phyloP scores from a whole-genome alignment of 2,113 vertebrate species.

The Miniopterus natalensis region DNA sequence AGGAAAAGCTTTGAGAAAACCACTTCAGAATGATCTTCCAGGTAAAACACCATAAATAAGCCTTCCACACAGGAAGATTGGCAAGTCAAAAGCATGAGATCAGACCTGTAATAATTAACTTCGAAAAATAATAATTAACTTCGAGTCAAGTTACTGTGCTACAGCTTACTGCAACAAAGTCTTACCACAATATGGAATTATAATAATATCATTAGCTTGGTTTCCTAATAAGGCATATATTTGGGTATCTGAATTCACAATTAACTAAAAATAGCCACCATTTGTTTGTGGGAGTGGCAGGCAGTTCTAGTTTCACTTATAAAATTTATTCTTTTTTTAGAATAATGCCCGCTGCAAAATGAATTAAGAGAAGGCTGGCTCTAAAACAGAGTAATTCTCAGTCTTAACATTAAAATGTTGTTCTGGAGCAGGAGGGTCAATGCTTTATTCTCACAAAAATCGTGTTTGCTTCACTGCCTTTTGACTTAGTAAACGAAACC shows the following conservation, averaged over 20 bases:
- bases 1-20: slow-evolving; percentile 23
- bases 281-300: not conserved
- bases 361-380: slow-evolving; percentile 8
- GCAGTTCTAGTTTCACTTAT: slow-evolving; percentile 32
- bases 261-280: slow-evolving; percentile 66
- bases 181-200: not conserved
- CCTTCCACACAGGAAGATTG: not conserved
- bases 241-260: slow-evolving; percentile 51
- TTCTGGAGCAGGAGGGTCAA: not conserved
- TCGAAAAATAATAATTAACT: slow-evolving; percentile 66
- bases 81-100: slow-evolving; percentile 59
- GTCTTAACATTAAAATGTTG: slow-evolving; percentile 28
- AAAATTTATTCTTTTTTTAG: not conserved
- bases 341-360: slow-evolving; percentile 47
- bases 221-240: slow-evolving; percentile 60
- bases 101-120: slow-evolving; percentile 70
- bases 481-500: slow-evolving; percentile 18
- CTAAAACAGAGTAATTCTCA: not conserved
- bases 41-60: slow-evolving; percentile 38
- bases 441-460: not conserved
- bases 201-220: slow-evolving; percentile 58
- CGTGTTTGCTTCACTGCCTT: not conserved
- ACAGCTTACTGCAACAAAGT: not conserved
- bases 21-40: slow-evolving; percentile 30
- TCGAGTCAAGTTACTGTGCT: slow-evolving; percentile 31